Base-by-base conservation (phyloP, 2,113 vertebrate genomes). In the Xerus inauris region DNA sequence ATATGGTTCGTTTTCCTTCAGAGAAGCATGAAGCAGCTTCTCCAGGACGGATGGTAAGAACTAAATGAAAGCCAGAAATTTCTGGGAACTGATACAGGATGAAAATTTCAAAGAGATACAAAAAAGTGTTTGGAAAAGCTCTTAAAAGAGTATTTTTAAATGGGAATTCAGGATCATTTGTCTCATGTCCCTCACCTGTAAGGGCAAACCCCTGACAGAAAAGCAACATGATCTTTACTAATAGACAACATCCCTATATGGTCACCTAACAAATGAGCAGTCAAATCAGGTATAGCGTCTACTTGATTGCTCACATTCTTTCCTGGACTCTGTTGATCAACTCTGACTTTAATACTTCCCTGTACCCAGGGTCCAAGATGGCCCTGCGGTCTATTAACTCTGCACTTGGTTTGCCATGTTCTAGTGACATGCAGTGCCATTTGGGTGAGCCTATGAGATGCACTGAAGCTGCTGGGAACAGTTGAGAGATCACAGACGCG, bases 401-500 rank as follows among this genome's bases (percentile, higher is more conserved):
- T 65, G 93, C 69, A 17, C 94, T 91, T 95, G 47, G 93, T 42
- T 40, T 42, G 79, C 49, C 87, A 4, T 42, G 86, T 94, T 93
- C 91, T 57, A 85, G 93, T 38, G 85, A 54, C 93, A 92, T 71
- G 47, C 82, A 2, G 57, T 90, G 95, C 47, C 94, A 71, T 97
- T 95, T 91, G 92, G 96, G 96, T 97, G 97, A 91, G 64, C 92
- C 94, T 84, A 95, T 82, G 96, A 95, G 96, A 64, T 49, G 87
- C 59, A 94, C 30, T 94, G 95, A 96, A 97, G 96, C 96, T 82
- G 94, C 80, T 81, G 84, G 95, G 94, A 96, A 84, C 96, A 94
- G 96, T 38, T 94, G 96, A 77, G 91, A 97, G 97, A 98, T 97
- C 96, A 97, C 96, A 98, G 97, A 20, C 91, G 51, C 91, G 96